A percentile compares a stretch with the other conserved stretches of the same genome.
phyloP scores from a whole-genome alignment of 2,113 vertebrate species.

The Zosterops lateralis region DNA sequence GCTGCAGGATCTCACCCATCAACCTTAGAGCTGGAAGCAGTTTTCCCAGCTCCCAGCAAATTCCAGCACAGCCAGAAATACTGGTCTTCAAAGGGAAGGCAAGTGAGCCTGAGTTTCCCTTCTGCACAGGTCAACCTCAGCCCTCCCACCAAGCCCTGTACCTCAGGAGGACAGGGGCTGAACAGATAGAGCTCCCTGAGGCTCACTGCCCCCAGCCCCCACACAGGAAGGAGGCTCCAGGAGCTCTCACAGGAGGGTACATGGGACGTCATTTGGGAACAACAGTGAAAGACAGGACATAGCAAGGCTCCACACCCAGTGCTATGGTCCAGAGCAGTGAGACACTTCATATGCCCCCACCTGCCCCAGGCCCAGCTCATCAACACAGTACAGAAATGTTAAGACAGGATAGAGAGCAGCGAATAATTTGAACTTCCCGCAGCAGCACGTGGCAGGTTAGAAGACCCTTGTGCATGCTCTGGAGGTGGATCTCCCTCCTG shows the following conservation, averaged over 20 bases:
- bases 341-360: not conserved
- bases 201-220: not conserved
- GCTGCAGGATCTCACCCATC: not conserved
- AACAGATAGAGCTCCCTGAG: not conserved
- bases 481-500: not conserved
- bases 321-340: not conserved
- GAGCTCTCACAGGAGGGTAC: not conserved
- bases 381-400: not conserved
- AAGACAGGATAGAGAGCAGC: conserved; percentile 2
- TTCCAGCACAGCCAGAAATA: not conserved
- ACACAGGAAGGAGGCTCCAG: not conserved
- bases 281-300: not conserved
- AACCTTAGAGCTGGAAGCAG: not conserved
- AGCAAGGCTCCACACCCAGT: not conserved
- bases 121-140: not conserved
- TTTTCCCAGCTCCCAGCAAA: not conserved
- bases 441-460: not conserved
- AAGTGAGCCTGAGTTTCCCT: not conserved
- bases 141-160: not conserved
- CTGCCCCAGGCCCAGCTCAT: not conserved
- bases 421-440: not conserved
- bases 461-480: not conserved
- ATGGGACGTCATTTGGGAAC: not conserved
- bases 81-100: not conserved
- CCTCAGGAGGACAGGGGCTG: not conserved